Base-by-base conservation (phyloP, 2,797 vertebrate genomes). In the Sus cebifrons region DNA sequence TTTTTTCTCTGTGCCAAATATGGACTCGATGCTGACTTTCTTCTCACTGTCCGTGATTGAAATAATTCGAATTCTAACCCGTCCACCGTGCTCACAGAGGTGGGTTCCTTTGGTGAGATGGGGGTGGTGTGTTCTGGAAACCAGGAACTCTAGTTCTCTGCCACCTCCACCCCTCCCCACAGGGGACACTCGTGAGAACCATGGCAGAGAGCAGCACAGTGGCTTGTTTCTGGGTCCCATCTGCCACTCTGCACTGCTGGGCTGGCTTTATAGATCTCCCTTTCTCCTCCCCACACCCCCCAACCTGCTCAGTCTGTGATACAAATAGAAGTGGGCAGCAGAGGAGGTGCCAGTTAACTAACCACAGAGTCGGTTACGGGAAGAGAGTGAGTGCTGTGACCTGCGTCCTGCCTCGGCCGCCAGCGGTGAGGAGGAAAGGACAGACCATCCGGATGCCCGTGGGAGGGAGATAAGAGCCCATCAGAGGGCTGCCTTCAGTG, bases 201-300 rank as follows among this genome's bases (percentile, higher is more conserved):
- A 0, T 8, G 7, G 7, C 25, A 36, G 27, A 40, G 6, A 10
- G 25, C 3, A n/a, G 1, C 44, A n/a, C 16, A 40, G 4, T 25
- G 18, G 0, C 6, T 0, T 15, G 0, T 10, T 5, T 8, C 20
- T 14, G 0, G 40, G 58, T 64, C 21, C 18, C 6, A 0, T 67
- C 36, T 56, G 44, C 17, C n/a, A 18, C 3, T 17, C 32, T 44
- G 68, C 18, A 12, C 2, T 15, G 6, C 18, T 25, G 40, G 60
- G 7, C 52, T 27, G 58, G 2, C 23, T 5, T 36, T 17, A 18
- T 5, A 3, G 6, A 29, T 21, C 1, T 5, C 14, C 36, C 3
- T 15, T 1, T 20, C 0, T 25, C 56, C 27, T 68, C 62, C 3
- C 0, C 6, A 1, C 16, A 3, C 3, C 0, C 11, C 49, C 15